Evolutionary conservation across 2,888 invertebrate species (phyloP), one percentile per base, ranked within the genome.

Genomic region (Coecobrya sp.): DNA sequence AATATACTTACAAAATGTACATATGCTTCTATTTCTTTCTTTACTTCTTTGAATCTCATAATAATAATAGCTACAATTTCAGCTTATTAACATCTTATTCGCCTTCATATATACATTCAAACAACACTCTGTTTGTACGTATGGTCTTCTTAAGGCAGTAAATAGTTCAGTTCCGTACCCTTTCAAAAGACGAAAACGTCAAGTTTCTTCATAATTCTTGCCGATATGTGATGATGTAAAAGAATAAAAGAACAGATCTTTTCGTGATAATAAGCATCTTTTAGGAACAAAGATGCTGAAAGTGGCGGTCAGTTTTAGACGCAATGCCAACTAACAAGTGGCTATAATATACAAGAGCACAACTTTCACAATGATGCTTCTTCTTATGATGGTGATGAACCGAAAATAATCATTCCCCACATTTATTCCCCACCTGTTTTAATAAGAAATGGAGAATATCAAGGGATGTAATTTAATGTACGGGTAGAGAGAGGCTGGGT

Each of bases 231-330:
- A 49, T 49, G 49, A 49, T 49, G 49, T 13, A 49, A 49, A 49
- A 49, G 49, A 36, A 49, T 70, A 19, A 70, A 70, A 16, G 42
- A 42, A 42, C n/a, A 70, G n/a, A 70, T 30, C 13, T 36, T 70
- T 76, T 10, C n/a, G 79, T 52, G 11, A 79, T 49, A 49, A 49
- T 49, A 49, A 49, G 70, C 70, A 70, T 70, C 42, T 16, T 70
- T 42, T 36, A 62, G 84, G 1, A 84, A 70, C 73, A 86, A 73
- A 27, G 86, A 49, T 62, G n/a, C 52, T 73, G 79, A 87, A 79
- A 87, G 76, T 87, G 87, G 87, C 87, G 87, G 87, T 62, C 87
- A n/a, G 87, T 62, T 42, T 86, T 86, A 59, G 22, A 68, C 19
- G 86, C n/a, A 70, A n/a, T 70, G 42, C 7, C 19, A 42, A 79